Base-by-base conservation (phyloP, 2,888 invertebrate genomes). In the Priocnemis perturbator region DNA sequence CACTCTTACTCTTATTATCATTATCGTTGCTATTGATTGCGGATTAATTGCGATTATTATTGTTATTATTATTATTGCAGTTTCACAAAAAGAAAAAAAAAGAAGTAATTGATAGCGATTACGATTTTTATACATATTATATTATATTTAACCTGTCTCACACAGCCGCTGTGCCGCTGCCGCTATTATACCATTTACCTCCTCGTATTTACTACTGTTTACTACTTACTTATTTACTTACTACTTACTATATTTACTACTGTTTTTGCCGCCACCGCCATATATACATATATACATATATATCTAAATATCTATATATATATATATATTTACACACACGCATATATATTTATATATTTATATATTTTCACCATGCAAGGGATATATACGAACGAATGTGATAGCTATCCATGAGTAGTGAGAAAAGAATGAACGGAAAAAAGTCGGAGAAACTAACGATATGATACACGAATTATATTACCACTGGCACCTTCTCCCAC, bases 121-220 rank as follows among this genome's bases (percentile, higher is more conserved):
- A 47, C 47, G 44, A 26, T 59, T 21, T 61, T 23, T 60, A 60
- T 61, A 62, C 60, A 58, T 64, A 55, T 60, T 60, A 55, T 71
- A 15, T 37, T n/a, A 61, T 61, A 52, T 61, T 52, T 30, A 61
- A 45, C 17, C 60, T 30, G 23, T 52, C 14, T 68, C 71, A 59
- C 76, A 76, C 76, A 79, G 81, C 77, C 77, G 79, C 81, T 71
- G 81, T 78, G 19, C 30, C 26, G 19, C 56, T 67, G 67, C 59
- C 68, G 68, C 60, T 60, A 62, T 58, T 72, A 69, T 19, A 57
- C 20, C 44, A 58, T 20, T 58, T 58, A 58, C 58, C 44, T 37
- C 37, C 44, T 37, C 45, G 20, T 58, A 58, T 21, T 45, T 17
- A 37, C 20, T 57, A 57, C 56, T 44, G 37, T 37, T 37, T 37